Evolutionary conservation across 92 coral and sea anemone genomes (phyloP), one percentile per base, ranked within the genome.

Genomic region (Parazoanthus darwini): DNA sequence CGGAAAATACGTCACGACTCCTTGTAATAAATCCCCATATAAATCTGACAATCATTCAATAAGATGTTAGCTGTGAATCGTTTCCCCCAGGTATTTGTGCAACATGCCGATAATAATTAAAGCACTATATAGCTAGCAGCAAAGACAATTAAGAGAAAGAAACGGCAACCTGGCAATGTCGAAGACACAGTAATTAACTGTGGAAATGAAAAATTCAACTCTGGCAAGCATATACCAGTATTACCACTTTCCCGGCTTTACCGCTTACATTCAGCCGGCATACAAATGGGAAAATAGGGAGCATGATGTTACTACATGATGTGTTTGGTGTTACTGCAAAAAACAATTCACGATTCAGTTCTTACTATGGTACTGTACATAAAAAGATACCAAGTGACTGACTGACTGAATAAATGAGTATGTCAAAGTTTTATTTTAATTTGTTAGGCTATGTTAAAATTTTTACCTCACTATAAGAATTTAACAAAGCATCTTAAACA

Each of bases 1-100:
- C 96, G 81, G 96, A 93, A 92, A 90, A 50, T 50, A 50, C 56
- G 56, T 50, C 56, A 50, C 56, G 56, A 50, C 56, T 50, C 56
- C 56, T 50, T 50, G 56, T 50, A 50, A 50, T 50, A 50, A 50
- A 50, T 50, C 56, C 56, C 56, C 56, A 50, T 50, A 50, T 50
- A 50, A 50, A 50, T 50, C 56, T 50, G 56, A 50, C 56, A 50
- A 50, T 50, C 56, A 50, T 50, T 50, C n/a, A n/a, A n/a, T n/a
- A n/a, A n/a, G n/a, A n/a, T n/a, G n/a, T n/a, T n/a, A n/a, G n/a
- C 56, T 50, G 56, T 50, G 56, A 80, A 85, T 80, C n/a, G 84
- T 80, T 80, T 80, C 84, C 84, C 48, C 25, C n/a, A 80, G 84
- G 84, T 80, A 80, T 80, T 51, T 80, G 84, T 36, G 84, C 84